phyloP scores from a whole-genome alignment of 2,113 vertebrate genomes.

The Sakesphorus luctuosus region DNA sequence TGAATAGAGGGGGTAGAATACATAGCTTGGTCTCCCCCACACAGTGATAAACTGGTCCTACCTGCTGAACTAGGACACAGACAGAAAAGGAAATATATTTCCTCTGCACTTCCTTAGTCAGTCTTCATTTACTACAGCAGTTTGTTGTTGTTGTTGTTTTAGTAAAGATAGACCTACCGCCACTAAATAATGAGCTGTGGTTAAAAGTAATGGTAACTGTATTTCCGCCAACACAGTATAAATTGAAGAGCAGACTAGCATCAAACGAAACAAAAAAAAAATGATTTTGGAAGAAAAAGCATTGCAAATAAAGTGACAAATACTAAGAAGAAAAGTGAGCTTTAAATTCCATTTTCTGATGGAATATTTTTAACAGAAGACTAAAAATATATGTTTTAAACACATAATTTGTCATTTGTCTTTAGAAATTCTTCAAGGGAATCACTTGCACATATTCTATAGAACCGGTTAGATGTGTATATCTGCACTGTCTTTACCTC shows the following conservation, averaged over 20 bases:
- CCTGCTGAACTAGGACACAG: neutral
- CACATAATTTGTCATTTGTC: neutral
- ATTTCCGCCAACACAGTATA: neutral
- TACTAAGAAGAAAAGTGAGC: neutral
- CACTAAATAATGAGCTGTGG: neutral
- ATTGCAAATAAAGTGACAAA: neutral
- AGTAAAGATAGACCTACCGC: neutral
- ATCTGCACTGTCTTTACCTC: neutral
- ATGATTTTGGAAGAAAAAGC: neutral
- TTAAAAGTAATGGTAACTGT: neutral
- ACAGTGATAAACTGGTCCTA: no score
- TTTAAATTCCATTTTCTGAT: neutral
- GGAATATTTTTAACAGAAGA: neutral
- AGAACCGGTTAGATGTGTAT: neutral
- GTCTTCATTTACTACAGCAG: neutral
- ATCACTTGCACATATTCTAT: accelerated
- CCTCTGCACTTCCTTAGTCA: neutral
- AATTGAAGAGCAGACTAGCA: neutral
- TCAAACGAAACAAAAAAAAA: neutral
- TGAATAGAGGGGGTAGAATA: no score
- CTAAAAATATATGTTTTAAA: neutral
- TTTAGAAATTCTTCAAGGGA: neutral
- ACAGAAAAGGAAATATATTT: neutral
- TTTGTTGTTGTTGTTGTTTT: no score
- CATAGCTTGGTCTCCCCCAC: no score